These are phyloP conservation scores for Drosophila yooni DNA, from an alignment of 2,888 invertebrate species.

Conservation along the genomic window DNA sequence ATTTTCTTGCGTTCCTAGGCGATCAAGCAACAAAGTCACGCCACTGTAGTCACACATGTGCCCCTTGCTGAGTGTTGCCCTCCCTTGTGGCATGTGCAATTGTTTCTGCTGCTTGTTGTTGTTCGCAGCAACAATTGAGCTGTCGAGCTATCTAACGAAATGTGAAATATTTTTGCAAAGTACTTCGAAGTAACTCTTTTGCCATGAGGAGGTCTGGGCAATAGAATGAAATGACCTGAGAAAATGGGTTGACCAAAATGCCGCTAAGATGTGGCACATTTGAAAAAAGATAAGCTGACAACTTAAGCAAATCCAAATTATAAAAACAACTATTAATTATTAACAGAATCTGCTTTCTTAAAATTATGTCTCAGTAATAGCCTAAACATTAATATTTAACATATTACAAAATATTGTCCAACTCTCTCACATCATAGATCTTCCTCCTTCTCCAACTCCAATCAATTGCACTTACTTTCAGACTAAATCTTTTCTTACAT, in stretches of 20 bases:
- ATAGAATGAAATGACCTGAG: conserved; percentile 24
- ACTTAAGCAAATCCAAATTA: not conserved
- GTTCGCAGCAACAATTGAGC: conserved; percentile 25
- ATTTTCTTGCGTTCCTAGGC: conserved; percentile 44
- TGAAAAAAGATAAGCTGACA: conserved; percentile 1
- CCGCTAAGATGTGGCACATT: not conserved
- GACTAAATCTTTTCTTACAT: not conserved
- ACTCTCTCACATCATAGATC: not conserved
- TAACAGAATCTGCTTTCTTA: not conserved
- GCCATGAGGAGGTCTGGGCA: conserved; percentile 19
- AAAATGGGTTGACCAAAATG: conserved; percentile 40
- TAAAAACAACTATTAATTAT: not conserved
- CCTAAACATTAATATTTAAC: not conserved
- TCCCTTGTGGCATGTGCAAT: conserved; percentile 10
- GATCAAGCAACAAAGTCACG: conserved; percentile 70
- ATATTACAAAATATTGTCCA: not conserved
- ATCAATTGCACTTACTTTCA: not conserved
- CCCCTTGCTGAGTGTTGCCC: not conserved
- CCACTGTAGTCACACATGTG: conserved; percentile 64
- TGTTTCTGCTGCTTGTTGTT: conserved; percentile 16
- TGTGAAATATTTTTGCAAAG: conserved; percentile 50
- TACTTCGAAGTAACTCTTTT: conserved; percentile 12
- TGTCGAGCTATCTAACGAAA: conserved; percentile 20
- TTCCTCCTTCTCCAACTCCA: not conserved
- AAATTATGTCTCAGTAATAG: not conserved